Base-by-base conservation (phyloP, 2,113 vertebrate species). In the Mungos mungo region DNA sequence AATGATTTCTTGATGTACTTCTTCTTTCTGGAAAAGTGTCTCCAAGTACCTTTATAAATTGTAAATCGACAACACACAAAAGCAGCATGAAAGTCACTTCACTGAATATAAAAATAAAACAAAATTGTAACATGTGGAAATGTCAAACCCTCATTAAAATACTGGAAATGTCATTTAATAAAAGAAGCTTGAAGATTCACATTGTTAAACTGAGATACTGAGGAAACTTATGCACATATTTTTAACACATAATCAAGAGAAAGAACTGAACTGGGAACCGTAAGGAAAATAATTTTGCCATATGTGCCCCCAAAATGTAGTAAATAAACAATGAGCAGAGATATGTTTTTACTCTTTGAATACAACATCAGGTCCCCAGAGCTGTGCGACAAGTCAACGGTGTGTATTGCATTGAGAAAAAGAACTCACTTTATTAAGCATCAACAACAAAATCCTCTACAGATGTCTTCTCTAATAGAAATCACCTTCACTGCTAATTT, bases 71-170 rank as follows among this genome's bases (percentile, higher is more conserved):
- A 97, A 94, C 96, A 95, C 84, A 96, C 93, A 95, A 97, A 97
- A 81, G 88, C 97, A 97, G 91, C 60, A 66, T 96, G 95, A 97
- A 98, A 98, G 89, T 97, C 93, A 96, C 96, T 96, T 98, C 96
- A 74, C 95, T 95, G 96, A 96, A 97, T 97, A 96, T 96, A 97
- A 97, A 98, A 98, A 97, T 97, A 96, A 98, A 98, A 95, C 96
- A 98, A 98, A 98, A 98, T 83, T 97, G 94, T 96, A 95, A 96
- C 94, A 92, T 95, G 96, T 95, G 97, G 96, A 98, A 98, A 98
- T 98, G 98, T 98, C 98, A 98, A 95, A 96, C 84, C 93, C 95
- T 98, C 97, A 98, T 98, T 98, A 98, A 98, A 98, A 97, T 94
- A 98, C 97, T 97, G 97, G 97, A 98, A 97, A 96, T 98, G 97